Evolutionary conservation across 2,113 vertebrate genomes (phyloP).

Genomic region (Megaceryle maxima): DNA sequence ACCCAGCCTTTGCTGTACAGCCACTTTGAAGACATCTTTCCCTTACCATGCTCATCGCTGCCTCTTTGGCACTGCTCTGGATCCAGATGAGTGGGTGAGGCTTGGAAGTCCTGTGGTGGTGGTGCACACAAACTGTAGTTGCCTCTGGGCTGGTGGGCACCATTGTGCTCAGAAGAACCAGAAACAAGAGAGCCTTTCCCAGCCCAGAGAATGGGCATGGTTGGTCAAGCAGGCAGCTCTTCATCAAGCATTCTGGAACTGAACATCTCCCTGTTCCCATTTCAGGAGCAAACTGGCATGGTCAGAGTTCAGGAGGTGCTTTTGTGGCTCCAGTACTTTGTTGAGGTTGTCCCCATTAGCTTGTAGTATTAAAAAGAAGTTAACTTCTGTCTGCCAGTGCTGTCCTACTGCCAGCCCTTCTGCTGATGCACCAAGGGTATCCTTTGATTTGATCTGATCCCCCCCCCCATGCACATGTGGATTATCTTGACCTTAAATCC

Average conservation of each 20-base stretch:
- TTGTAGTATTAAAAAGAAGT: background rate
- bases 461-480: accelerated
- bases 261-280: background rate
- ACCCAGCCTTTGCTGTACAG: background rate
- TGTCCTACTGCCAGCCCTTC: background rate
- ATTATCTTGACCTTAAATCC: background rate
- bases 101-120: background rate
- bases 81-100: background rate
- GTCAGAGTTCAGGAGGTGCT: background rate
- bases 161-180: background rate
- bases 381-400: background rate
- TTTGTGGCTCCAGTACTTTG: background rate
- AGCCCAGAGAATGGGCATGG: background rate
- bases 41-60: background rate
- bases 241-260: background rate
- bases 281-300: background rate
- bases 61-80: background rate
- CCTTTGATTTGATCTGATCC: background rate
- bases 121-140: background rate
- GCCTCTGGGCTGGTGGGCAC: background rate
- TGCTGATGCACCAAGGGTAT: background rate
- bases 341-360: background rate
- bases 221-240: background rate
- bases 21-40: background rate
- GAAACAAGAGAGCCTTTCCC: background rate